phyloP scores from a whole-genome alignment of 2,888 invertebrate genomes.

The Trilocha varians region DNA sequence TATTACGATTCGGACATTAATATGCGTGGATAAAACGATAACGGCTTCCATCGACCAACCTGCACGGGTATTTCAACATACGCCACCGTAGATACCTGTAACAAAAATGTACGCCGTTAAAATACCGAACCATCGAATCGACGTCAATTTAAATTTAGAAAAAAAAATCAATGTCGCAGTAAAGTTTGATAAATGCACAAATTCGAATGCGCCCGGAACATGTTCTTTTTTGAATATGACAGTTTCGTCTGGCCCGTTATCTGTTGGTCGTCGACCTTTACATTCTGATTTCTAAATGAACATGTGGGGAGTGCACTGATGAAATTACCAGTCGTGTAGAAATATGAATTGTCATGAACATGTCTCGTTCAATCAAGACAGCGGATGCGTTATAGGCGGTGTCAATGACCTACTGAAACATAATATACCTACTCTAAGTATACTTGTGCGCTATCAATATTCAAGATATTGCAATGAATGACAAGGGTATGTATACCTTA shows the following conservation, averaged over 20 bases:
- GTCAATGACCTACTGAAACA: slow-evolving; percentile 35
- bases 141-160: slow-evolving; percentile 20
- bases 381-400: slow-evolving; percentile 33
- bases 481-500: not conserved
- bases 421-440: too few species aligned
- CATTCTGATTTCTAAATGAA: slow-evolving; percentile 27
- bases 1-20: slow-evolving; percentile 18
- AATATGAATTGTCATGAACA: slow-evolving; percentile 20
- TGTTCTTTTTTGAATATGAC: slow-evolving; percentile 29
- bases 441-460: slow-evolving; percentile 31
- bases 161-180: slow-evolving; percentile 30
- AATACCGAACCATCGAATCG: slow-evolving; percentile 19
- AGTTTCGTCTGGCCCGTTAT: slow-evolving; percentile 32
- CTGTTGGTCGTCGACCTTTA: slow-evolving; percentile 31
- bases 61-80: slow-evolving; percentile 31
- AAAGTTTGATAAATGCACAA: slow-evolving; percentile 22
- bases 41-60: slow-evolving; percentile 35
- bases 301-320: slow-evolving; percentile 11
- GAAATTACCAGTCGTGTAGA: slow-evolving; percentile 16
- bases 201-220: slow-evolving; percentile 26
- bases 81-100: slow-evolving; percentile 37
- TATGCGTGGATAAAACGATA: slow-evolving; percentile 25
- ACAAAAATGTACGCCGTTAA: slow-evolving; percentile 28
- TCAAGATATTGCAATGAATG: slow-evolving; percentile 25
- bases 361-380: slow-evolving; percentile 55